Evolutionary conservation across 2,888 invertebrate species (phyloP), one percentile per base, ranked within the genome.

Genomic region (Thereva unica): DNA sequence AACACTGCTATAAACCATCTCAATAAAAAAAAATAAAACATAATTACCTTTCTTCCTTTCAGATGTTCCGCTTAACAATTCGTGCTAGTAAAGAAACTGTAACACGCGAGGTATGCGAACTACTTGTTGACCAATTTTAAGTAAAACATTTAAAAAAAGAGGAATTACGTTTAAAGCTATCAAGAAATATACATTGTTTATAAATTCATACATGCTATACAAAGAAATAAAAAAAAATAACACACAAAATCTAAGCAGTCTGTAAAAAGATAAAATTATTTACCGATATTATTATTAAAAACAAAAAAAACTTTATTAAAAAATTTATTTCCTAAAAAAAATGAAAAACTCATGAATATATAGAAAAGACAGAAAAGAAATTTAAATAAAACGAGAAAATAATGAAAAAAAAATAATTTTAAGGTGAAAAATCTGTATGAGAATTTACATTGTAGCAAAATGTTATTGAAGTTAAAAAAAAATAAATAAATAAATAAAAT

Each of bases 31-130:
- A 42, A 9, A 4, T n/a, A 42, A 42, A 42, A 42, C 42, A n/a
- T 42, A 1, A 57, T 38, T 12, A 37, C 37, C 38, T 63, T 34
- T 34, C 10, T 34, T 9, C 38, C 61, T 83, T 85, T 1, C 86
- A 98, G 96, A 97, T 99, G 98, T 99, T 92, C 85, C 93, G 99
- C 79, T 86, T 99, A 79, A 99, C 99, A 68, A 91, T 99, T 72
- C 89, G 98, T 79, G 95, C 97, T 74, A 98, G 97, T 84, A 97
- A 97, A 85, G 97, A 97, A 82, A 85, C 90, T 70, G 95, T 97
- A 73, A 95, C 98, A 68, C 89, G 91, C 79, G 93, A 93, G 85
- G 84, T 99, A 75, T 95, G 96, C 82, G 90, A 97, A 81, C 86
- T 98, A 75, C 85, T 99, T 78, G 89, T 91, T 78, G 94, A 95